These are phyloP conservation scores for Ondatra zibethicus DNA, from an alignment of 2,113 vertebrate species.

Conservation along the genomic window DNA sequence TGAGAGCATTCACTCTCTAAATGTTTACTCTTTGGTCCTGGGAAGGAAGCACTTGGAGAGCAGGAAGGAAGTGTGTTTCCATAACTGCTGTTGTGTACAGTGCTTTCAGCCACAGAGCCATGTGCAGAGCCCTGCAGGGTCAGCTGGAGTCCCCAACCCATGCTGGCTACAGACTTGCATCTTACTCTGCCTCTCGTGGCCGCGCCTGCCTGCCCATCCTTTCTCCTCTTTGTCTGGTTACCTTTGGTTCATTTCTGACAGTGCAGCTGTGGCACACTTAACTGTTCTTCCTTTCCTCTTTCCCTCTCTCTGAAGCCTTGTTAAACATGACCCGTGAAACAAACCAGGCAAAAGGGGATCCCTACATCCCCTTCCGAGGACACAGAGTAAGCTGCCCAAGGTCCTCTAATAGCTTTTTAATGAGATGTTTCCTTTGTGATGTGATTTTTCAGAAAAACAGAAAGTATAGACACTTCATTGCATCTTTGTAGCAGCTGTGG, in stretches of 20 bases:
- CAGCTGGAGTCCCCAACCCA: background rate
- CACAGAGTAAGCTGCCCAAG: background rate
- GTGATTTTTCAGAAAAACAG: background rate
- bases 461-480: too few relatives aligned
- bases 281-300: background rate
- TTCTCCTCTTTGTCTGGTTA: background rate
- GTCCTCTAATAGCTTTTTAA: background rate
- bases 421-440: background rate
- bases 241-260: background rate
- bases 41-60: conserved; percentile 7
- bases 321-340: background rate
- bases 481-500: background rate
- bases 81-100: background rate
- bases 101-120: background rate
- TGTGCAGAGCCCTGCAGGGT: accelerated
- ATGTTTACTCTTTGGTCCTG: conserved; percentile 52
- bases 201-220: too few relatives aligned
- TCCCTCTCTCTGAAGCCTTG: background rate
- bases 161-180: background rate
- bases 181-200: background rate
- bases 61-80: background rate
- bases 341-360: background rate
- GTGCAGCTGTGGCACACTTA: background rate
- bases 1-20: background rate
- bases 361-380: background rate